Conservation (phyloP, 2,113 vertebrate species). For the Pholis gunnellus region DNA sequence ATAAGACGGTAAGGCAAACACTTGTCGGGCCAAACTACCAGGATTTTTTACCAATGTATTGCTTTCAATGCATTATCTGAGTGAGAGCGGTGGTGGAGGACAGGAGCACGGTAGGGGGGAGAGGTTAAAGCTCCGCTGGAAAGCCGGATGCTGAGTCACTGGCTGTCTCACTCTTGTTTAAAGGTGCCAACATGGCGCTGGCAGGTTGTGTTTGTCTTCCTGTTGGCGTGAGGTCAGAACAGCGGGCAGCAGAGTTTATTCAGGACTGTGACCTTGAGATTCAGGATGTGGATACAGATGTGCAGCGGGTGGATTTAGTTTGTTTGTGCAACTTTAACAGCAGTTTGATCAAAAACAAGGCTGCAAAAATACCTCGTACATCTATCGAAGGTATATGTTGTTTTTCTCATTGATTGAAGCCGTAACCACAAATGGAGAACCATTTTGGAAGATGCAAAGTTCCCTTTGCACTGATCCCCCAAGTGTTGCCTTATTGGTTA, state of each 20-base stretch:
- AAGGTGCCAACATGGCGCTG: slow-evolving; percentile 8
- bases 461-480: neutral
- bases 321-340: neutral
- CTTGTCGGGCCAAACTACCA: neutral
- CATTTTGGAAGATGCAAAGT: neutral
- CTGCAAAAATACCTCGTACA: neutral
- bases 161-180: slow-evolving; percentile 14
- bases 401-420: neutral
- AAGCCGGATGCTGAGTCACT: slow-evolving; percentile 41
- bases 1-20: neutral
- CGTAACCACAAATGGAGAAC: neutral
- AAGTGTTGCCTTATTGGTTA: neutral
- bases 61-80: neutral
- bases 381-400: neutral
- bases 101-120: neutral
- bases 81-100: neutral
- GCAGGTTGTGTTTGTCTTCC: slow-evolving; percentile 37
- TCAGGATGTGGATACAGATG: neutral
- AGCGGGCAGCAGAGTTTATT: slow-evolving; percentile 40
- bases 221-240: slow-evolving; percentile 40
- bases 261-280: slow-evolving; percentile 38
- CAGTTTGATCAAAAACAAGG: slow-evolving; percentile 13
- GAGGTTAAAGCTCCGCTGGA: slow-evolving; percentile 18
- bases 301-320: slow-evolving; percentile 6
- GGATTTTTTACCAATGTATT: neutral